A percentile compares a stretch with the other conserved stretches of the same genome.
Evolutionary conservation across 2,113 vertebrate genomes (phyloP).

Genomic region (Hypanus sabinus): DNA sequence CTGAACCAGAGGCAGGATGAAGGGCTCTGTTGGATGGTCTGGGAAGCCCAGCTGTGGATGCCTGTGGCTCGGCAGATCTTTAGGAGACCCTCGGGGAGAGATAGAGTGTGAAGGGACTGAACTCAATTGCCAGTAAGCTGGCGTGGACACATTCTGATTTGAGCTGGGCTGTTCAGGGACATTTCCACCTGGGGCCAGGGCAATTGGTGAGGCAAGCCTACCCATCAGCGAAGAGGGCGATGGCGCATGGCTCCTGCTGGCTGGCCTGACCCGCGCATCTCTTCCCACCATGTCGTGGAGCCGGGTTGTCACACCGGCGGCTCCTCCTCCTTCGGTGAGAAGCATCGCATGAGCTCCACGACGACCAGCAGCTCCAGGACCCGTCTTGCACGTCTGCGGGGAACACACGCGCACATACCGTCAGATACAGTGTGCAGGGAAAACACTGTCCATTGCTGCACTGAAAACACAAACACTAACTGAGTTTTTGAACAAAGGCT

Average conservation of each 20-base stretch:
- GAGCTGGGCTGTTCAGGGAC: too few relatives aligned
- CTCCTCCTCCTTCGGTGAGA: slow-evolving; percentile 63
- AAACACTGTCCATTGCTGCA: not conserved
- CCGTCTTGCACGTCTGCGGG: slow-evolving; percentile 71
- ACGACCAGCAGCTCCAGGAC: slow-evolving; percentile 80
- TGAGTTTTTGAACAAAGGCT: too few relatives aligned
- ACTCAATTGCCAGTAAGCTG: too few relatives aligned
- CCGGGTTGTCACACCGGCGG: slow-evolving; percentile 71
- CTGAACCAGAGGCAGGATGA: too few relatives aligned
- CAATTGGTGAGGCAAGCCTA: slow-evolving; percentile 42
- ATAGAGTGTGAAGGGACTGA: too few relatives aligned
- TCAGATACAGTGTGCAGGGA: not conserved
- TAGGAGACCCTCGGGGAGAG: too few relatives aligned
- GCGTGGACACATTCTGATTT: too few relatives aligned
- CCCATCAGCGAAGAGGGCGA: slow-evolving; percentile 69
- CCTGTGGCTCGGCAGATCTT: too few relatives aligned
- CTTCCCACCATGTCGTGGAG: slow-evolving; percentile 59
- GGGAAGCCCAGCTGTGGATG: too few relatives aligned
- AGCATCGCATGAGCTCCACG: slow-evolving; percentile 66
- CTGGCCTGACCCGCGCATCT: slow-evolving; percentile 54
- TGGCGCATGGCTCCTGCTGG: slow-evolving; percentile 65
- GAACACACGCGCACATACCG: not conserved
- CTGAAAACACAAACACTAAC: too few relatives aligned
- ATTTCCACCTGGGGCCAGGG: too few relatives aligned
- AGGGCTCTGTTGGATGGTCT: too few relatives aligned